Evolutionary conservation across 2,888 invertebrate genomes (phyloP).

Genomic region (Stenchaetothrips biformis): DNA sequence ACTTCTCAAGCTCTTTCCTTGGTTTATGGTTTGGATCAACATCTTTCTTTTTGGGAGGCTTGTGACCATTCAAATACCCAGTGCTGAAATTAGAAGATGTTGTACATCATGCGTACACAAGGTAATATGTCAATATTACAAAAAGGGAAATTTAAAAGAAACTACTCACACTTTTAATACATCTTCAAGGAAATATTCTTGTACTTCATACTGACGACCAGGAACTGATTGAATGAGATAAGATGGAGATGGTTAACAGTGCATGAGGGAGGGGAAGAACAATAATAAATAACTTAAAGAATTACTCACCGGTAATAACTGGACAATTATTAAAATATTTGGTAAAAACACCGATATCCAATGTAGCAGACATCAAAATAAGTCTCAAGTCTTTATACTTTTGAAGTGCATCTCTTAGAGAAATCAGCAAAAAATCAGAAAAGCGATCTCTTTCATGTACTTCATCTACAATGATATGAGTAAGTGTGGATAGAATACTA

Average conservation of each 20-base stretch:
- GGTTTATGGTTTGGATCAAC: conserved; percentile 45
- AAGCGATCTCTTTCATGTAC: conserved; percentile 92
- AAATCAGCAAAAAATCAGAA: conserved; percentile 86
- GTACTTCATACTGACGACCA: conserved; percentile 69
- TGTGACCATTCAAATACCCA: conserved; percentile 39
- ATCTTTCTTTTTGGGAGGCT: conserved; percentile 41
- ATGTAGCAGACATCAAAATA: conserved; percentile 92
- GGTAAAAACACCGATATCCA: conserved; percentile 75
- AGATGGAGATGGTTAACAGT: background rate
- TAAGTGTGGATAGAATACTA: conserved; percentile 62
- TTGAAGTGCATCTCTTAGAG: conserved; percentile 68
- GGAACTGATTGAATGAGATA: conserved; percentile 53
- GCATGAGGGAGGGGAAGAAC: background rate
- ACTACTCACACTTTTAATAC: conserved; percentile 48
- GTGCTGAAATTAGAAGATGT: conserved; percentile 35
- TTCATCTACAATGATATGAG: conserved; percentile 89
- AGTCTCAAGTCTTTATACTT: conserved; percentile 68
- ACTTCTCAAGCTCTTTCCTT: conserved; percentile 44
- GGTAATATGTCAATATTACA: background rate
- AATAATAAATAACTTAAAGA: background rate
- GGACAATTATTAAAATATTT: conserved; percentile 79
- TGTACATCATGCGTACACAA: background rate
- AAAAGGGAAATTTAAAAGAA: conserved; percentile 20
- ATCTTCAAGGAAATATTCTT: conserved; percentile 56
- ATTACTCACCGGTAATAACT: conserved; percentile 50